These are phyloP conservation scores for Aphelenchoides avenae DNA, from an alignment of 1,140 invertebrate genomes.

Conservation along the genomic window DNA sequence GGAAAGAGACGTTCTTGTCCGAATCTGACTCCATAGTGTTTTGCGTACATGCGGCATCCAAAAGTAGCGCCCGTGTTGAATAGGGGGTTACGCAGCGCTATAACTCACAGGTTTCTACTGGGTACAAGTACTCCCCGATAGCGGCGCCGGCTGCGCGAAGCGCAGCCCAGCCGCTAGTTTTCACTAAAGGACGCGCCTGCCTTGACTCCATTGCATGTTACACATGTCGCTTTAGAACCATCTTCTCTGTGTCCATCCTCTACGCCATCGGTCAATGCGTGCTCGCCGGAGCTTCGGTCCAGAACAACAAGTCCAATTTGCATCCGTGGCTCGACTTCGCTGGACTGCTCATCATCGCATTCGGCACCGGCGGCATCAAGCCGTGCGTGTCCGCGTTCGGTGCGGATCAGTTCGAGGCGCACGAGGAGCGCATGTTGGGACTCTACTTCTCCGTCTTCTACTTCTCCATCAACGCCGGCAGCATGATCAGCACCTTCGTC, in stretches of 20 bases:
- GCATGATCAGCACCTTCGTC: constrained; percentile 79
- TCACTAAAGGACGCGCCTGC: too few species aligned
- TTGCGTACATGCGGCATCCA: too few species aligned
- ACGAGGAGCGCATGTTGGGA: constrained; percentile 62
- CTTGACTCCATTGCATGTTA: too few species aligned
- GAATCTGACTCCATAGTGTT: too few species aligned
- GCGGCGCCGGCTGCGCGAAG: too few species aligned
- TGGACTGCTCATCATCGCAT: neutral
- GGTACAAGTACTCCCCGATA: too few species aligned
- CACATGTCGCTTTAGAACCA: constrained; percentile 62
- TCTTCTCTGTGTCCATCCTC: constrained; percentile 64
- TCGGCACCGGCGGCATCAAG: constrained; percentile 79
- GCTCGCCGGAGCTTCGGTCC: constrained; percentile 69
- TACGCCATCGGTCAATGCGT: constrained; percentile 80
- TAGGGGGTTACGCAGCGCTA: too few species aligned
- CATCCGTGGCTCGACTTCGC: constrained; percentile 2
- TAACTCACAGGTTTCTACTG: too few species aligned
- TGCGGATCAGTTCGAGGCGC: constrained; percentile 84
- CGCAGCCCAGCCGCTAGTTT: too few species aligned
- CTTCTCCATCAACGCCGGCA: constrained; percentile 85
- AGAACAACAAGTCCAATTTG: constrained; percentile 61
- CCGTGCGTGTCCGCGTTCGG: constrained; percentile 93
- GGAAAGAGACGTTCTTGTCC: too few species aligned
- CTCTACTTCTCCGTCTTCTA: constrained; percentile 94
- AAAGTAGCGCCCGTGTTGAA: too few species aligned